phyloP scores from a whole-genome alignment of 2,888 invertebrate genomes.

The Sympetrum striolatum region DNA sequence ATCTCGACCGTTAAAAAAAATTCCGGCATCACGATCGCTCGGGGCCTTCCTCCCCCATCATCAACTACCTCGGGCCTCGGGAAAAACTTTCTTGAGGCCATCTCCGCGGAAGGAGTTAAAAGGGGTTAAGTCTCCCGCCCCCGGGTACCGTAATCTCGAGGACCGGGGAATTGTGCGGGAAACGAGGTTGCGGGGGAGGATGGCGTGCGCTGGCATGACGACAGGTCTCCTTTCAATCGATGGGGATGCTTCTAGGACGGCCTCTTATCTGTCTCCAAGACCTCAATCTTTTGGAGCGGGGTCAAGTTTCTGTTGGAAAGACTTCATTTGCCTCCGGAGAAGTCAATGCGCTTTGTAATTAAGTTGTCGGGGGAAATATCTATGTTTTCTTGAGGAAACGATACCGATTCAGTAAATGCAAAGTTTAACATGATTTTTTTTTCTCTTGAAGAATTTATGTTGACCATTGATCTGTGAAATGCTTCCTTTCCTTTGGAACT shows the following conservation, averaged over 20 bases:
- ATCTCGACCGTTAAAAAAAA: too few species aligned
- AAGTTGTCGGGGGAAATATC: too few species aligned
- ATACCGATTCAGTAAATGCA: too few species aligned
- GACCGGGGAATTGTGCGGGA: not conserved
- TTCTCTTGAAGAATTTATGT: too few species aligned
- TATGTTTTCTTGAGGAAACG: too few species aligned
- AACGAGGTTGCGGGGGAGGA: not conserved
- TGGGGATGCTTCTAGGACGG: not conserved
- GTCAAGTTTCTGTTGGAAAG: conserved; percentile 3
- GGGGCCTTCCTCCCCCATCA: not conserved
- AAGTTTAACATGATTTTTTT: too few species aligned
- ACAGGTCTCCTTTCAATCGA: conserved; percentile 12
- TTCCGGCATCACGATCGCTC: not conserved
- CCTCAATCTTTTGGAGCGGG: not conserved
- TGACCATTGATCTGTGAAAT: too few species aligned
- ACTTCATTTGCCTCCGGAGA: not conserved
- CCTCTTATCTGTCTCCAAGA: not conserved
- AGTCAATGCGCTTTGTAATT: not conserved
- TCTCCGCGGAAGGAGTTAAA: not conserved
- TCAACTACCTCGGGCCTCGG: not conserved
- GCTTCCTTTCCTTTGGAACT: too few species aligned
- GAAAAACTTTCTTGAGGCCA: not conserved
- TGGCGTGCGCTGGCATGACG: not conserved
- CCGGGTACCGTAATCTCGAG: conserved; percentile 32
- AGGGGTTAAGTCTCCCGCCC: conserved; percentile 3